These are phyloP conservation scores for Tolypeutes matacus DNA, from an alignment of 2,797 vertebrate genomes.

Conservation along the genomic window DNA sequence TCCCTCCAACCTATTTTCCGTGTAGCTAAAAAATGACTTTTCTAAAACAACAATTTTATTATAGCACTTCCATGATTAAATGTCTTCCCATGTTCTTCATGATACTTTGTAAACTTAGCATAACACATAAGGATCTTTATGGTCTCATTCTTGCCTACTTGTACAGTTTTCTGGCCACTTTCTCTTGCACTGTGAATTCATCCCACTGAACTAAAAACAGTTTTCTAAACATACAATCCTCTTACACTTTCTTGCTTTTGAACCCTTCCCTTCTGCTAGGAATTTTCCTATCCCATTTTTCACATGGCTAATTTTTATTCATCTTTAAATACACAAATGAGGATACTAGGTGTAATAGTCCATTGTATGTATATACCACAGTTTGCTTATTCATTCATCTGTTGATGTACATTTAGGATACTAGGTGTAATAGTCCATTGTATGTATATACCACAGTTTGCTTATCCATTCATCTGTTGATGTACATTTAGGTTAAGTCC, in stretches of 20 bases:
- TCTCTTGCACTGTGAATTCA: background rate
- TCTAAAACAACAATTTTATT: background rate
- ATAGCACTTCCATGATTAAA: background rate
- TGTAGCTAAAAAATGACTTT: background rate
- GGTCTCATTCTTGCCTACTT: background rate
- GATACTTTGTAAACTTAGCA: background rate
- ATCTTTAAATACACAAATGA: background rate
- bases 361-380: no score
- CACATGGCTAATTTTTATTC: background rate
- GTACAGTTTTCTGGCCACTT: background rate
- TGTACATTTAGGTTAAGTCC: no score
- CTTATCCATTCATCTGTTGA: no score
- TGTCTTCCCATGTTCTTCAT: background rate
- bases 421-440: no score
- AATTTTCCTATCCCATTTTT: background rate
- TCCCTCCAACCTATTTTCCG: background rate
- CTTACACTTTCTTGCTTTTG: background rate
- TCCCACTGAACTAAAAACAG: background rate
- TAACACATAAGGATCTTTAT: background rate
- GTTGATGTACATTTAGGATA: no score
- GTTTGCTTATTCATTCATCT: no score
- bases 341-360: no score
- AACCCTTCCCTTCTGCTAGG: background rate
- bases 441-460: no score
- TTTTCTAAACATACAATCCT: background rate